Evolutionary conservation across 1,140 invertebrate species (phyloP), one percentile per base, ranked within the genome.

Genomic region (Danaus melanippus): DNA sequence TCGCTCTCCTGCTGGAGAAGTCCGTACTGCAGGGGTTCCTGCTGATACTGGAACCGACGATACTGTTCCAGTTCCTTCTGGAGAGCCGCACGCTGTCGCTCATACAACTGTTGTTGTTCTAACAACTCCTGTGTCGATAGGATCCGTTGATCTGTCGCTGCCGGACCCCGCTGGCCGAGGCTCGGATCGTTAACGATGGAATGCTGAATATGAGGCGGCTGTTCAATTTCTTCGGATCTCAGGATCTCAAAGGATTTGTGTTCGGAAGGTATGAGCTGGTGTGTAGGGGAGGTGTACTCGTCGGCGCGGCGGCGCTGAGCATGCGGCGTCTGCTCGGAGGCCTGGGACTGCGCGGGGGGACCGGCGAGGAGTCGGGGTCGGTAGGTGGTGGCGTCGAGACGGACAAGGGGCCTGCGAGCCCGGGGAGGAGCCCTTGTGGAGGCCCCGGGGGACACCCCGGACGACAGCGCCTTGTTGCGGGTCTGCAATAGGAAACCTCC

Each of bases 401-500:
- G 71, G 12, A 71, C 67, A 66, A 72, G 56, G 60, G 71, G 75
- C 66, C 53, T 62, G 66, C 68, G 66, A 65, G 60, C 41, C 62
- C 64, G 68, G 58, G 66, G 50, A 52, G 53, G 58, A 21, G 60
- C 51, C 21, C 7, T 32, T 0, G 21, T 32, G 21, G 21, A 5
- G 21, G 21, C 21, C 21, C 21, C 21, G 56, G 50, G 58, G 49
- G 62, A 50, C 53, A 60, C 52, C 57, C 53, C 67, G 49, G 60
- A 70, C 55, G 66, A 63, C 72, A 87, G 83, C 72, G 75, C 79
- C 59, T 69, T 74, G 82, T 88, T 88, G 78, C 86, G 85, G 74
- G 77, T 88, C 86, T 88, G 86, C 79, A 88, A 88, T 81, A 88
- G 77, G 76, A 87, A 86, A 76, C 57, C 66, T 67, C 71, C 66